Evolutionary conservation across 2,797 vertebrate species (phyloP), one percentile per base, ranked within the genome.

Genomic region (Nothura maculosa): DNA sequence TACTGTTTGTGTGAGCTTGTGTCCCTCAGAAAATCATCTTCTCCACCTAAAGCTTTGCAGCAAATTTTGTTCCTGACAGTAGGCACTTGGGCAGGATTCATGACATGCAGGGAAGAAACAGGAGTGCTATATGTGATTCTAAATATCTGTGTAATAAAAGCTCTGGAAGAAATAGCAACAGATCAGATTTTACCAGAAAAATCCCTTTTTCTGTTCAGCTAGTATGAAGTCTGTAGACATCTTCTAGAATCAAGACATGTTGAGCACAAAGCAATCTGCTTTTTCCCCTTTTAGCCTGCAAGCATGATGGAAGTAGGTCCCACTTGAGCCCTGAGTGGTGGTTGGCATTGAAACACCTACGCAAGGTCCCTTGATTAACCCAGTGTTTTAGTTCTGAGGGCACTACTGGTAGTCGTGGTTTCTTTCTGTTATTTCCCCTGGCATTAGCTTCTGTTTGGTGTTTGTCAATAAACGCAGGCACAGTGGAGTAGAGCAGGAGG

Each of bases 381-480:
- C 85, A 60, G 40, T 70, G 24, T 90, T 67, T 79, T 58, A 58
- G 34, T 83, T 24, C 25, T 34, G 25, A 42, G 50, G 17, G 27
- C 20, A 42, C 20, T 47, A 38, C 45, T 30, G 70, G 45, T 79
- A 55, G 14, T 1, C 74, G 89, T 25, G 63, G 28, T 12, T 89
- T 82, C 45, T 82, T 89, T 64, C 40, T 75, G 38, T 89, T 89
- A 81, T 92, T 92, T 92, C 50, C 63, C 57, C 15, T 84, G 73
- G 63, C 34, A 9, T 84, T 70, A 34, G 48, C 25, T 78, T 85
- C 9, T 79, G 34, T 47, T 81, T 67, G 18, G 10, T 74, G 10
- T 87, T 94, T 94, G 83, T 91, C 85, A 92, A 9, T 87, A 77
- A 90, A 75, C 43, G 73, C 50, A 3, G 45, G 28, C 85, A 38